Evolutionary conservation across 2,797 vertebrate species (phyloP).

Genomic region (Echeneis naucrates): DNA sequence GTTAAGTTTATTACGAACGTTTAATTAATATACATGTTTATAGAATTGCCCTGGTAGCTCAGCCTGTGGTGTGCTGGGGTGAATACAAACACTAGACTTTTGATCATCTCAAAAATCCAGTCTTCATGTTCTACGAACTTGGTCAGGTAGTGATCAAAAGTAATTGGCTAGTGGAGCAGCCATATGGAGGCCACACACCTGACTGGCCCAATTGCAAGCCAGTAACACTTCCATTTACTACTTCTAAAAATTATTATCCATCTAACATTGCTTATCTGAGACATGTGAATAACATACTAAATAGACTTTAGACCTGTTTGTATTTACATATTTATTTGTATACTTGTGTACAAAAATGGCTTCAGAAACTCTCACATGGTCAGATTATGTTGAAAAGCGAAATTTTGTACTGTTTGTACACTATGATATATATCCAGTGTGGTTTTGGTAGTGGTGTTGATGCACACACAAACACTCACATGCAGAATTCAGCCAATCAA

Average conservation of each 20-base stretch:
- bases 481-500: conserved; percentile 51
- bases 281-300: neutral
- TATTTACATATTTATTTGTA: neutral
- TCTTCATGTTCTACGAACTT: too few species aligned
- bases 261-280: neutral
- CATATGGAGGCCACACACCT: too few species aligned
- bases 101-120: too few species aligned
- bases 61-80: too few species aligned
- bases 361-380: neutral
- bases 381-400: neutral
- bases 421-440: neutral
- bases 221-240: too few species aligned
- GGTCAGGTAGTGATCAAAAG: too few species aligned
- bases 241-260: neutral
- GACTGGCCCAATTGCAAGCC: too few species aligned
- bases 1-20: neutral
- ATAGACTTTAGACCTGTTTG: neutral
- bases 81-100: too few species aligned
- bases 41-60: too few species aligned
- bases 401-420: neutral
- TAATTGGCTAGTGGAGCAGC: too few species aligned
- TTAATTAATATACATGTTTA: neutral
- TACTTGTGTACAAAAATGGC: too few species aligned
- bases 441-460: neutral
- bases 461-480: neutral